Conservation (phyloP, 2,797 vertebrate genomes). For the Malurus leucopterus region DNA sequence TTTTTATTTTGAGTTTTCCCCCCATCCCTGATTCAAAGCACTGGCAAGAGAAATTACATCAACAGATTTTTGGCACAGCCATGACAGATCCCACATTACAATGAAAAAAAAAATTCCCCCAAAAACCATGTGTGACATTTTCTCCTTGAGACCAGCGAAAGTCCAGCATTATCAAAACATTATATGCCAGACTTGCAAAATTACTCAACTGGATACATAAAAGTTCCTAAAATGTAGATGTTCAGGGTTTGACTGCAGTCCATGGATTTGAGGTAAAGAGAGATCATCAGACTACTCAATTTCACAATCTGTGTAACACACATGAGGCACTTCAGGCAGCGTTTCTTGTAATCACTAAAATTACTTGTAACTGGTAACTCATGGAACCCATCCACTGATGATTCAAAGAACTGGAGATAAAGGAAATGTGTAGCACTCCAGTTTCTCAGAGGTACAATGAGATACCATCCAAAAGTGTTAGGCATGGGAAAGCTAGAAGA, state of each 20-base stretch:
- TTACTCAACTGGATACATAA: neutral
- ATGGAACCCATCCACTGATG: neutral
- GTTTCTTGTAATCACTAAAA: neutral
- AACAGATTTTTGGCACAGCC: conserved; percentile 58
- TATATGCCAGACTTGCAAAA: neutral
- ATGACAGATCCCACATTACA: conserved; percentile 50
- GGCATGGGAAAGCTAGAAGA: neutral
- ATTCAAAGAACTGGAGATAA: neutral
- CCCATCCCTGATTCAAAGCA: conserved; percentile 40
- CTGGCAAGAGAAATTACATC: conserved; percentile 51
- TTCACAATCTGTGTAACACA: neutral
- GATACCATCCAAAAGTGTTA: neutral
- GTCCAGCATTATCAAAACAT: neutral
- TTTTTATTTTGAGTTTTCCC: conserved; percentile 45
- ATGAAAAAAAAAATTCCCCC: neutral
- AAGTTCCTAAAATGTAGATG: neutral
- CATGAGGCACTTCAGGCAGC: neutral
- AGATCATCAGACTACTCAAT: neutral
- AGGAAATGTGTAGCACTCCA: neutral
- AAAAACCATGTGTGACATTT: neutral
- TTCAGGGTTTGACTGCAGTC: neutral
- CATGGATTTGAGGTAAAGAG: neutral
- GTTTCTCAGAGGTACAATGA: neutral
- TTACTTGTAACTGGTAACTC: neutral
- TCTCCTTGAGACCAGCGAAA: neutral